Base-by-base conservation (phyloP, 2,797 vertebrate species). In the Pseudochromis fuscus region DNA sequence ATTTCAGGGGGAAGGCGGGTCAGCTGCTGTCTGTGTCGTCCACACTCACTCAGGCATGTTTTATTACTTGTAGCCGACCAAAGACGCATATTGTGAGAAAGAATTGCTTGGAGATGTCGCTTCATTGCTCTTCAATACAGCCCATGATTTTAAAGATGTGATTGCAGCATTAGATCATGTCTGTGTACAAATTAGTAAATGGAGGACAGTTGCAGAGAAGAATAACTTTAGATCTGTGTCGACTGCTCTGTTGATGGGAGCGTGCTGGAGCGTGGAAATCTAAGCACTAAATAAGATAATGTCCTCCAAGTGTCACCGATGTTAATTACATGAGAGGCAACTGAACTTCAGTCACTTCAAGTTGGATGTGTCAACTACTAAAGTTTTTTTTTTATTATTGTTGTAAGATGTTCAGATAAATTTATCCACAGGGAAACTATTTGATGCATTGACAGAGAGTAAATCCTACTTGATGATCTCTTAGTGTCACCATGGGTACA, bases 71-170 rank as follows among this genome's bases (percentile, higher is more conserved):
- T 5, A 2, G 42, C 4, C 57, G 15, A 59, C 21, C 25, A 48
- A 24, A 67, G 48, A 49, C 1, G 3, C 23, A 49, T 9, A 51
- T 27, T 55, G n/a, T 31, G 59, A 74, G 1, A 8, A 35, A 33
- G 21, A 52, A 64, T 12, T 75, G 81, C 82, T 71, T 48, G 67
- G 38, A 61, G 42, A 33, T 25, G 61, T 58, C 5, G 19, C 46
- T 79, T 49, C 50, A 60, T 4, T 59, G 70, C 65, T 7, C 37
- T 45, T 67, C 48, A 61, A 51, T 33, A 33, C 59, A 68, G 25
- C 16, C 55, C 23, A 4, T 48, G 23, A 60, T 57, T 76, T 56
- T 38, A 66, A 64, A 53, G 46, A 82, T 68, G 74, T 25, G 45
- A 59, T 40, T 44, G 65, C 64, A 49, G 48, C 28, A 38, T 56